Conservation (phyloP, 2,797 vertebrate genomes). For the Sylvia borin region DNA sequence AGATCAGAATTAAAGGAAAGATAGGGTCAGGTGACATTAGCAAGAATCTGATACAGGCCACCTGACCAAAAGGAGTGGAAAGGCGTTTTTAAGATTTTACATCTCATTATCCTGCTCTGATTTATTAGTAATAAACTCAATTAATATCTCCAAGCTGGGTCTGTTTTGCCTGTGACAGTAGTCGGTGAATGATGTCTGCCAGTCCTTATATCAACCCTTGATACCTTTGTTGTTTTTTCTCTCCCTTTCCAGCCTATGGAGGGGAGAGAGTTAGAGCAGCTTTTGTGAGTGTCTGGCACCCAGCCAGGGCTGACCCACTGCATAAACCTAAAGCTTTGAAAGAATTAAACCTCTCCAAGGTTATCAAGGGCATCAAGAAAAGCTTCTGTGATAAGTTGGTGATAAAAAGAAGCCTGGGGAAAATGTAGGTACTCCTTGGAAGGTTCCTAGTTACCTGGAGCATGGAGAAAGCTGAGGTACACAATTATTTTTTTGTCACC, state of each 20-base stretch:
- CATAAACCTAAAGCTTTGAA: background rate
- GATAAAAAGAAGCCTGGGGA: background rate
- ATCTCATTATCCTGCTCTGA: background rate
- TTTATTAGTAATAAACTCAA: background rate
- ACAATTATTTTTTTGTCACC: background rate
- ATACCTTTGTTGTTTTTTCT: background rate
- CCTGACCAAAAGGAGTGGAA: background rate
- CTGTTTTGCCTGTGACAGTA: background rate
- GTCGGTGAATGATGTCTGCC: rapidly evolving
- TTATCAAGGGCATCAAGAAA: background rate
- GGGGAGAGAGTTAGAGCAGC: background rate
- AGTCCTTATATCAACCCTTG: too few relatives aligned
- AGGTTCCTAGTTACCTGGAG: background rate
- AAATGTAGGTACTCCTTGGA: background rate
- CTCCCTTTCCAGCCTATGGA: background rate
- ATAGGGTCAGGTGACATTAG: too few relatives aligned
- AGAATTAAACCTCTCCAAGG: background rate
- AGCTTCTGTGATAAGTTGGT: background rate
- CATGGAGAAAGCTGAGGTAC: background rate
- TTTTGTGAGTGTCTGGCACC: background rate
- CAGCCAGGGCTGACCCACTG: background rate
- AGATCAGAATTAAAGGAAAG: background rate
- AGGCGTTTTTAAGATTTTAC: background rate
- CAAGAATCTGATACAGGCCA: background rate
- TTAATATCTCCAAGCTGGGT: background rate